Evolutionary conservation across 2,797 vertebrate genomes (phyloP).

Genomic region (Mormyrops boulengeri): DNA sequence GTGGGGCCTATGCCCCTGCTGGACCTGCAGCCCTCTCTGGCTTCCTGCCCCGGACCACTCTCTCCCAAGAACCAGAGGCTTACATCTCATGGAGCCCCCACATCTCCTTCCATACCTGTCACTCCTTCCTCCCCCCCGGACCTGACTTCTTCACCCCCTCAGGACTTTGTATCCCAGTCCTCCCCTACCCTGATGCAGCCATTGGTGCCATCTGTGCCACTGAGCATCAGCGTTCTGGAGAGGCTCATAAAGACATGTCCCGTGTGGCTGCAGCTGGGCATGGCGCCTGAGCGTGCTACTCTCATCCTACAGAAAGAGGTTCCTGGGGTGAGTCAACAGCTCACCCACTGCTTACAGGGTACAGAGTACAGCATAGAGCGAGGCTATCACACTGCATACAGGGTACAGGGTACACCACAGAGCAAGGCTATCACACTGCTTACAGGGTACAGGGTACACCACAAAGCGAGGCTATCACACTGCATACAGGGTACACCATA

Average conservation of each 20-base stretch:
- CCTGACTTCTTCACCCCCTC: neutral
- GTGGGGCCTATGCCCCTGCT: neutral
- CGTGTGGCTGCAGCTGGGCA: constrained; percentile 75
- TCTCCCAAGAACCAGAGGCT: neutral
- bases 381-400: neutral
- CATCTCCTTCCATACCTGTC: neutral
- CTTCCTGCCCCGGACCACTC: neutral
- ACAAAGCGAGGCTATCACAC: too few relatives aligned
- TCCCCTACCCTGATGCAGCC: neutral
- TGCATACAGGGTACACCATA: too few relatives aligned
- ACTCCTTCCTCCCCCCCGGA: neutral
- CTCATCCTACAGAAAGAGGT: constrained; percentile 64
- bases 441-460: too few relatives aligned
- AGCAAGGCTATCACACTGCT: too few relatives aligned
- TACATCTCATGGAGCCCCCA: neutral
- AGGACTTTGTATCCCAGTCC: neutral
- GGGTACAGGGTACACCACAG: too few relatives aligned
- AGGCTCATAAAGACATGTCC: constrained; percentile 74
- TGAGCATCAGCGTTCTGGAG: constrained; percentile 65
- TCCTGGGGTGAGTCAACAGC: constrained; percentile 69
- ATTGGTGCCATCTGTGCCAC: constrained; percentile 21
- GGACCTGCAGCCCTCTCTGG: neutral
- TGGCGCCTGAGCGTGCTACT: constrained; percentile 53
- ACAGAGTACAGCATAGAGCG: neutral
- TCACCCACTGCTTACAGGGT: neutral